Percentiles rank a stretch among this genome's conserved stretches.
These are phyloP conservation scores for Amia ocellicauda DNA, from an alignment of 2,113 vertebrate species.

Conservation along the genomic window DNA sequence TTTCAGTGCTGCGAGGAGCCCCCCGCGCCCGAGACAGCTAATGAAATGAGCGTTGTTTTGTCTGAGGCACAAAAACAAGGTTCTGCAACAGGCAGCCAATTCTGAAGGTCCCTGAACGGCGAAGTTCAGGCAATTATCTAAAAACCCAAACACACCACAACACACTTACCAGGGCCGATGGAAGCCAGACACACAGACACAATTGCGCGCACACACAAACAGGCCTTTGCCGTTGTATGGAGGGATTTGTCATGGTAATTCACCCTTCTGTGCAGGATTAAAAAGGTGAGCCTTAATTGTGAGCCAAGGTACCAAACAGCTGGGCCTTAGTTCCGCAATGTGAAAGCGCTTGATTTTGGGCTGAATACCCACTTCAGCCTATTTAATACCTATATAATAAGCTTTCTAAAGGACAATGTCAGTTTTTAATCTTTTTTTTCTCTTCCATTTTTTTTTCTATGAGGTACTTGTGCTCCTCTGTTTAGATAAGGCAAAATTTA, in stretches of 20 bases:
- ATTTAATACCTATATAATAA: conserved; percentile 36
- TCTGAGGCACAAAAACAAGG: conserved; percentile 26
- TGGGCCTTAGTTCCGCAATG: conserved; percentile 26
- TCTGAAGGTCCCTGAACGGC: conserved; percentile 4
- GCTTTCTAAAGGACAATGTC: conserved; percentile 27
- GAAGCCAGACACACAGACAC: conserved; percentile 28
- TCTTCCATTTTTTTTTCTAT: not conserved
- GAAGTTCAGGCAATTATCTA: conserved; percentile 64
- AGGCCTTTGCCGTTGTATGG: conserved; percentile 16
- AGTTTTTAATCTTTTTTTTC: conserved; percentile 25
- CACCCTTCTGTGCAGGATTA: conserved; percentile 32
- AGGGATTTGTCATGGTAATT: conserved; percentile 42
- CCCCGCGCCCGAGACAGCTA: conserved; percentile 40
- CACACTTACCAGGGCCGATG: conserved; percentile 58
- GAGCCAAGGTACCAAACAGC: conserved; percentile 31
- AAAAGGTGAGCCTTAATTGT: conserved; percentile 38
- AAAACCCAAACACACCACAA: conserved; percentile 59
- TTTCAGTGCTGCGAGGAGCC: not conserved
- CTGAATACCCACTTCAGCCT: conserved; percentile 24
- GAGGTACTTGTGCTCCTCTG: conserved; percentile 31
- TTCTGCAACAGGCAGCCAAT: conserved; percentile 18
- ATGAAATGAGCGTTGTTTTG: conserved; percentile 62
- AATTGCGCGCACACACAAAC: conserved; percentile 7
- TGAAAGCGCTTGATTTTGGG: conserved; percentile 23
- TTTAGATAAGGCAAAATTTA: conserved; percentile 15